A percentile compares a stretch with the other conserved stretches of the same genome.
Conservation (phyloP, 2,113 vertebrate species). For the Pycnonotus jocosus region DNA sequence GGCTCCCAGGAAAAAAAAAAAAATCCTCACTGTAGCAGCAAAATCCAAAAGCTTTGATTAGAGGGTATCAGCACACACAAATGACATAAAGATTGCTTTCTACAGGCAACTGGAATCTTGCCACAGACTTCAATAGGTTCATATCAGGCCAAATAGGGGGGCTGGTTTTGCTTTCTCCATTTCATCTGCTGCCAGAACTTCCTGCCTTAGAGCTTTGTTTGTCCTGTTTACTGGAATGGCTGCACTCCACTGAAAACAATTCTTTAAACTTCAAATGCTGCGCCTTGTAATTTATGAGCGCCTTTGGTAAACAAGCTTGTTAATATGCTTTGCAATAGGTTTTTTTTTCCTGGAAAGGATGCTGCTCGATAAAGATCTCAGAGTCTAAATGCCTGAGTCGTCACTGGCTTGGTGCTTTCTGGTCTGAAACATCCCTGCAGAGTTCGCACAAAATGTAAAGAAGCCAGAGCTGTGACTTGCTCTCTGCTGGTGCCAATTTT, state of each 20-base stretch:
- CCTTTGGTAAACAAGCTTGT: not conserved
- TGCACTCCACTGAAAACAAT: not conserved
- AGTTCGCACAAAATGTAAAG: not conserved
- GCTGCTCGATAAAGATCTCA: not conserved
- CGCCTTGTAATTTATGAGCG: not conserved
- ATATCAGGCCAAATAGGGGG: not conserved
- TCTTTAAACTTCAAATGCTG: slow-evolving; percentile 6
- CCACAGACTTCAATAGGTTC: slow-evolving; percentile 10
- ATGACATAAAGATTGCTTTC: not conserved
- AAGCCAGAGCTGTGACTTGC: not conserved
- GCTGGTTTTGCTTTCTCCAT: not conserved
- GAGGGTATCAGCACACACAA: not conserved
- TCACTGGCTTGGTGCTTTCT: not conserved
- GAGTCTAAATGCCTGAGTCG: not conserved
- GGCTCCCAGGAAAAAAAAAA: not conserved
- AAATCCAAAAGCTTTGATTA: not conserved
- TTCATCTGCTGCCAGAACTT: slow-evolving; percentile 39
- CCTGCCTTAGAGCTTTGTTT: slow-evolving; percentile 23
- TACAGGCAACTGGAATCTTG: not conserved
- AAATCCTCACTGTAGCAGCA: not conserved
- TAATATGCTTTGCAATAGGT: not conserved
- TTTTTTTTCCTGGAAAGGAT: not conserved
- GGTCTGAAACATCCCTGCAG: not conserved
- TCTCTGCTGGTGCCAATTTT: not conserved
- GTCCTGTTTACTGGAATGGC: not conserved